These are phyloP conservation scores for Meteorus sp. DNA, from an alignment of 1,140 invertebrate genomes.

Conservation along the genomic window DNA sequence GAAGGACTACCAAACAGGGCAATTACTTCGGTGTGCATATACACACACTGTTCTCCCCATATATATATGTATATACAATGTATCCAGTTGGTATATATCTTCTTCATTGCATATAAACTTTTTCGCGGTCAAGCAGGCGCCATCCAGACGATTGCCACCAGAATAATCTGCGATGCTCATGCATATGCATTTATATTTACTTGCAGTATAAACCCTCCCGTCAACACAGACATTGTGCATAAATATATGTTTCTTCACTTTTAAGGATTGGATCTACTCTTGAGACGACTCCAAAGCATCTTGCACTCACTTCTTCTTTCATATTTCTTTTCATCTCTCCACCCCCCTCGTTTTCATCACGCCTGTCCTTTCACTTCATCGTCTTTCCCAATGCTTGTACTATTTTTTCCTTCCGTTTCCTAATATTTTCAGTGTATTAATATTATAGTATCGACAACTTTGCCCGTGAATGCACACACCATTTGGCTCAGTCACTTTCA, in stretches of 20 bases:
- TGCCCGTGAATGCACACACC: too few relatives aligned
- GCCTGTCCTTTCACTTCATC: neutral
- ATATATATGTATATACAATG: neutral
- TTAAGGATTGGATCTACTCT: neutral
- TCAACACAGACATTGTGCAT: constrained; percentile 2
- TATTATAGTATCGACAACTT: too few relatives aligned
- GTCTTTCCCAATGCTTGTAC: neutral
- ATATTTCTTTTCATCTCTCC: neutral
- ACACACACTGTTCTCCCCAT: neutral
- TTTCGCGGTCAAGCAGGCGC: constrained; percentile 20
- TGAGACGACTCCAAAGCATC: neutral
- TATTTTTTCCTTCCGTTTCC: neutral
- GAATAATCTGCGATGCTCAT: constrained; percentile 11
- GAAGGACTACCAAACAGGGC: constrained; percentile 18
- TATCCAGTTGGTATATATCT: neutral
- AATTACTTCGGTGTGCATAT: constrained; percentile 10
- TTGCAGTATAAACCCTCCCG: constrained; percentile 3
- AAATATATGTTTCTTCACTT: constrained; percentile 5
- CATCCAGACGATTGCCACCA: constrained; percentile 8
- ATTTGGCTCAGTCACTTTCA: too few relatives aligned
- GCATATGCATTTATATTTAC: neutral
- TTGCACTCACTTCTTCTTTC: neutral
- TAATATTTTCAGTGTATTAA: too few relatives aligned
- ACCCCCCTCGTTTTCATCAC: too few relatives aligned
- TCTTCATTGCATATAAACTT: constrained; percentile 3